phyloP scores from a whole-genome alignment of 1,140 invertebrate species.

The Pinna nobilis region DNA sequence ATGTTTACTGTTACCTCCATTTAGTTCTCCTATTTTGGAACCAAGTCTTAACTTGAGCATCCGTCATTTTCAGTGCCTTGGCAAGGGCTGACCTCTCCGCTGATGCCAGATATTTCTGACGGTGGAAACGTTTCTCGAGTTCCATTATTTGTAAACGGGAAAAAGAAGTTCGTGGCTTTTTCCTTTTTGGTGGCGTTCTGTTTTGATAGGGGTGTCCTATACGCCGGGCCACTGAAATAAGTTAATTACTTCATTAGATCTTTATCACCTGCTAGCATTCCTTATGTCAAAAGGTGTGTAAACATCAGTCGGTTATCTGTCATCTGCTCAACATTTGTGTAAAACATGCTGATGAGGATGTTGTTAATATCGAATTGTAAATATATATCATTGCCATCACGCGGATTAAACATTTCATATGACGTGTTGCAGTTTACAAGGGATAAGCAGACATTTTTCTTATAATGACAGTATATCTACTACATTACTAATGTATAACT shows the following conservation, averaged over 20 bases:
- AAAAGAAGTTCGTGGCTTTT: conserved; percentile 98
- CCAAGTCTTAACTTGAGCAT: conserved; percentile 93
- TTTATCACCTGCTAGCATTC: background rate
- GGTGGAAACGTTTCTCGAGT: conserved; percentile 97
- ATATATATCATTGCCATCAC: too few species aligned
- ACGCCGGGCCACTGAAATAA: conserved; percentile 78
- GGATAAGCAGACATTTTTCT: too few species aligned
- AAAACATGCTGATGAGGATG: background rate
- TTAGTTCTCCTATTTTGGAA: conserved; percentile 98
- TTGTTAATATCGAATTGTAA: too few species aligned
- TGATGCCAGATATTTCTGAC: conserved; percentile 98
- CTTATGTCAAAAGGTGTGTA: background rate
- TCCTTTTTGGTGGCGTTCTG: conserved; percentile 96
- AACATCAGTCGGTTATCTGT: background rate
- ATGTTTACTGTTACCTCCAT: conserved; percentile 85
- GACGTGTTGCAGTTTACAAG: too few species aligned
- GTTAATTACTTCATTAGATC: background rate
- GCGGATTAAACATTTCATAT: too few species aligned
- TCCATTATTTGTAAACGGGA: conserved; percentile 86
- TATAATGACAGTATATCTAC: too few species aligned
- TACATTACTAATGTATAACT: too few species aligned
- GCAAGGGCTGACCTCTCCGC: conserved; percentile 95
- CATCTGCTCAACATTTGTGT: background rate
- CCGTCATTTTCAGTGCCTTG: conserved; percentile 98
- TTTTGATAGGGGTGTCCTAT: conserved; percentile 99